Evolutionary conservation across 1,140 invertebrate species (phyloP).

Genomic region (Rhysida immarginata): DNA sequence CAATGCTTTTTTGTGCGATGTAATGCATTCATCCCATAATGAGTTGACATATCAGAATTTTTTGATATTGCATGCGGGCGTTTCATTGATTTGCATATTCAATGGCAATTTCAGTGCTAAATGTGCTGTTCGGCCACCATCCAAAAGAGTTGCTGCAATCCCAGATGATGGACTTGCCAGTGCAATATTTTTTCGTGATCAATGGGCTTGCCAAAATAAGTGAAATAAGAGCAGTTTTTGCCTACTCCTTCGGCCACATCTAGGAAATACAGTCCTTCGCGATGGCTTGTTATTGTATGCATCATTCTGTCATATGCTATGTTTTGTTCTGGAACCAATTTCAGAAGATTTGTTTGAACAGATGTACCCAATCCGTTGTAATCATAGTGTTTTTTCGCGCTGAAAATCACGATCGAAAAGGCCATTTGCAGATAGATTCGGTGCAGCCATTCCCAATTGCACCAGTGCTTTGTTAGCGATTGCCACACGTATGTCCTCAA

Average conservation of each 20-base stretch:
- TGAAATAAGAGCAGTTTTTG: slow-evolving; percentile 7
- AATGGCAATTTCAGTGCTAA: slow-evolving; percentile 34
- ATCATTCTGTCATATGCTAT: slow-evolving; percentile 6
- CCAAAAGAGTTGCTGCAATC: slow-evolving; percentile 37
- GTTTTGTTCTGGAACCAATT: slow-evolving; percentile 7
- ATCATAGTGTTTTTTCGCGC: slow-evolving; percentile 10
- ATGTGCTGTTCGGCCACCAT: slow-evolving; percentile 35
- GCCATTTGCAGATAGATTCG: slow-evolving; percentile 6
- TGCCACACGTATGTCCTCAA: slow-evolving; percentile 22
- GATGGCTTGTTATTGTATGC: neutral
- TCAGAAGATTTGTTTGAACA: slow-evolving; percentile 4
- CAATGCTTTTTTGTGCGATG: slow-evolving; percentile 15
- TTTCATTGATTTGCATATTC: no score
- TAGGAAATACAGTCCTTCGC: slow-evolving; percentile 3
- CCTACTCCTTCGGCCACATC: slow-evolving; percentile 5
- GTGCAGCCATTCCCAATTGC: slow-evolving; percentile 12
- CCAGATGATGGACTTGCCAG: slow-evolving; percentile 36
- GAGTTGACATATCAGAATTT: slow-evolving; percentile 18
- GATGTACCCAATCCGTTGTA: no score
- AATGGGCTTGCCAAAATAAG: slow-evolving; percentile 13
- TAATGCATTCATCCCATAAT: slow-evolving; percentile 15
- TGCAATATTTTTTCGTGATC: slow-evolving; percentile 17
- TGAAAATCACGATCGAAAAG: slow-evolving; percentile 6
- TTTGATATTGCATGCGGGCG: slow-evolving; percentile 27
- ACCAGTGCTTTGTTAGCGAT: slow-evolving; percentile 6